Evolutionary conservation across 2,113 vertebrate genomes (phyloP).

Genomic region (Coreoperca whiteheadi): DNA sequence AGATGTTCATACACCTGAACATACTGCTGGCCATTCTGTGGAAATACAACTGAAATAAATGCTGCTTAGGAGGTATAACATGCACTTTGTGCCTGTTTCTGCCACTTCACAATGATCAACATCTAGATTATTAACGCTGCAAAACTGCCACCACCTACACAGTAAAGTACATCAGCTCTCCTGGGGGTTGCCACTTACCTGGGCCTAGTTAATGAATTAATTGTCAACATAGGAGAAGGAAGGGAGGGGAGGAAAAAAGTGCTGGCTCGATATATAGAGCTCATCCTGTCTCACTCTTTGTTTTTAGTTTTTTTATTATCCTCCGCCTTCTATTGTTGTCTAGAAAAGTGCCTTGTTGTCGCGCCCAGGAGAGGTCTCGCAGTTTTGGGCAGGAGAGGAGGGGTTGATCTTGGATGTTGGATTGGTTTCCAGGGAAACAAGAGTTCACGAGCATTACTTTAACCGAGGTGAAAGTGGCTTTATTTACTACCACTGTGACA

Average conservation of each 20-base stretch:
- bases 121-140: background rate
- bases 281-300: background rate
- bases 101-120: background rate
- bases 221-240: constrained; percentile 8
- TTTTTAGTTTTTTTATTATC: background rate
- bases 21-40: too few species aligned
- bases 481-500: constrained; percentile 21
- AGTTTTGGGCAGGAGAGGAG: background rate
- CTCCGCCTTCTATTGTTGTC: constrained; percentile 31
- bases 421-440: constrained; percentile 53
- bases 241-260: background rate
- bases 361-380: constrained; percentile 27
- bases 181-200: constrained; percentile 1
- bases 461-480: constrained; percentile 8
- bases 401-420: constrained; percentile 13
- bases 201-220: constrained; percentile 10
- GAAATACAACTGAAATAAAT: background rate
- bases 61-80: background rate
- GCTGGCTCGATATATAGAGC: background rate
- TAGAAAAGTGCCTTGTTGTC: background rate
- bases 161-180: background rate
- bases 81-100: background rate
- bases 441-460: constrained; percentile 33
- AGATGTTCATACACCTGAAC: background rate
- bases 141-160: background rate